Evolutionary conservation across 2,797 vertebrate genomes (phyloP).

Genomic region (Sebastiscus albofasciatus): DNA sequence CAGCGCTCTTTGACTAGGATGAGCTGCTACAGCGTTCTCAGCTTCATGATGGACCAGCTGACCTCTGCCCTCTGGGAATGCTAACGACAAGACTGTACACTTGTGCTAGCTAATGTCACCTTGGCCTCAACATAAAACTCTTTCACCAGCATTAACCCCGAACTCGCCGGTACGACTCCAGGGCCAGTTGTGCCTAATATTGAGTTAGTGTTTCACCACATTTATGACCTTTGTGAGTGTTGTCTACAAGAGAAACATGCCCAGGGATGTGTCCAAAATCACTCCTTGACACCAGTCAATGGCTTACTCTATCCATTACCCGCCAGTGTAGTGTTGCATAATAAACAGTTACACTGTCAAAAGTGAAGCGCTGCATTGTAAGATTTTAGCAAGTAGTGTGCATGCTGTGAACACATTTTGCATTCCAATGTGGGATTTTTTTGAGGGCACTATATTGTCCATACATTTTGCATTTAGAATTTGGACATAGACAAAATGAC

Average conservation of each 20-base stretch:
- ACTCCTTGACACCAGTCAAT: neutral
- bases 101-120: constrained; percentile 2
- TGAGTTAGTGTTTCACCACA: neutral
- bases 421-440: neutral
- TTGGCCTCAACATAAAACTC: neutral
- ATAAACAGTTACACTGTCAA: neutral
- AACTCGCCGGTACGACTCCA: neutral
- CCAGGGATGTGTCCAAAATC: neutral
- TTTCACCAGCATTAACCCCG: neutral
- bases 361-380: neutral
- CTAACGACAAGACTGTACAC: constrained; percentile 11
- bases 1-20: neutral
- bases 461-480: neutral
- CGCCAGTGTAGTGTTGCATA: constrained; percentile 29
- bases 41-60: neutral
- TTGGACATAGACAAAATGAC: neutral
- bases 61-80: constrained; percentile 1
- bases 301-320: neutral
- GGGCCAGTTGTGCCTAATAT: neutral
- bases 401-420: neutral
- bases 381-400: neutral
- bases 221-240: neutral
- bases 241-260: constrained; percentile 14
- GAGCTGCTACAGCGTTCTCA: constrained; percentile 24
- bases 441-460: neutral